Conservation (phyloP, 2,888 invertebrate species). For the Oeneis ivallda region DNA sequence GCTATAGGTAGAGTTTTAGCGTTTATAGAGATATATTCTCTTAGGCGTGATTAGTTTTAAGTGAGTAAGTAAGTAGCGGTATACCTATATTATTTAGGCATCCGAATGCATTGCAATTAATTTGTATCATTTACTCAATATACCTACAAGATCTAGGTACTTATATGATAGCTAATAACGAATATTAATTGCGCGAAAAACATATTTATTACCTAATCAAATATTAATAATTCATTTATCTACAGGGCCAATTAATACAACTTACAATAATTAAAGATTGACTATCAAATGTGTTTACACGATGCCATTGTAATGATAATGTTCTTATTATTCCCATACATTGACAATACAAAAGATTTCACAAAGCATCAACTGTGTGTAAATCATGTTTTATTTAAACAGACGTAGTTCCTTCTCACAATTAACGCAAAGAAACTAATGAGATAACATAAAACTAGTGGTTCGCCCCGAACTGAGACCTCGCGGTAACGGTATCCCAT, state of each 20-base stretch:
- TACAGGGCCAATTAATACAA: neutral
- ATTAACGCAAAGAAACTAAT: too few relatives aligned
- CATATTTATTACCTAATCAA: neutral
- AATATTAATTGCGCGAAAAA: slow-evolving; percentile 18
- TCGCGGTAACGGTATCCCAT: too few relatives aligned
- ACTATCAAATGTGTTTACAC: neutral
- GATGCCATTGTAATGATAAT: neutral
- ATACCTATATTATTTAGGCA: too few relatives aligned
- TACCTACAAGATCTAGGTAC: neutral
- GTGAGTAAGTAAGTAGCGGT: too few relatives aligned
- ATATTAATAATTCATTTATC: slow-evolving; percentile 1
- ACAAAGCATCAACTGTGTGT: neutral
- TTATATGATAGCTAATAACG: slow-evolving; percentile 4
- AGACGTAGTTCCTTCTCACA: neutral
- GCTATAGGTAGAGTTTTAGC: too few relatives aligned
- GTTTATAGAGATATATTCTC: too few relatives aligned
- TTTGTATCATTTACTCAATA: slow-evolving; percentile 13
- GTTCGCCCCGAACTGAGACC: too few relatives aligned
- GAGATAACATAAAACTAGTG: too few relatives aligned
- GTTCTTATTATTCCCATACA: neutral
- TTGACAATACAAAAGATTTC: neutral
- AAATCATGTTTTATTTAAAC: neutral
- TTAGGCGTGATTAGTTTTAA: too few relatives aligned
- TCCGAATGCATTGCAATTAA: neutral
- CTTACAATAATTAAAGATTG: too few relatives aligned